Evolutionary conservation across 2,888 invertebrate species (phyloP), one percentile per base, ranked within the genome.

Genomic region (Tillus elongatus): DNA sequence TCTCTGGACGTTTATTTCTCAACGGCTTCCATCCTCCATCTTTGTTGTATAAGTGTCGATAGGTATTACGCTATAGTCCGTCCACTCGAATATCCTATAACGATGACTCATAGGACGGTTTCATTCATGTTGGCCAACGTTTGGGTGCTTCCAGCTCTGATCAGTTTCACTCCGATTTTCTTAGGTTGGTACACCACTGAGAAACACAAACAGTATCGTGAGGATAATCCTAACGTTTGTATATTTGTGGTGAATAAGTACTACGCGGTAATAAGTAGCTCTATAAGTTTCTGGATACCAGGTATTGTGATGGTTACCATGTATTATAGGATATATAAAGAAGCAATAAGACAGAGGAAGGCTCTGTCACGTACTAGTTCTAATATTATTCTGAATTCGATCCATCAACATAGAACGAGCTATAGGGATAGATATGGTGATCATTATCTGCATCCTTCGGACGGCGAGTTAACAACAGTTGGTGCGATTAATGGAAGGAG

Each of bases 41-140:
- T 95, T 35, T 93, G 92, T 61, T 93, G 92, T 66, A 95, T 95
- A 62, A 87, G 87, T 50, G 89, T 93, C 37, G 93, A 93, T 61
- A 75, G 93, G 47, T 60, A 60, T 42, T 89, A 87, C 62, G 90
- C 90, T 35, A 92, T 93, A 47, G 89, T 91, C 40, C 79, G 89
- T 49, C 93, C 92, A 2, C 69, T 93, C 45, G 88, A 91, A 61
- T 93, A 95, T 62, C 89, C 91, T 8, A 77, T 86, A 27, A 89
- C 86, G 37, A 92, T 93, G 88, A 91, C 91, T 0, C 79, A 83
- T 54, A 72, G 75, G 49, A 82, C 85, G 3, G 83, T 83, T 2
- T 72, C 69, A 66, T 79, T 87, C 41, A 88, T 88, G 88, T 63
- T 91, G 36, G 81, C 85, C 28, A 82, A 85, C 14, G 92, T 91